Evolutionary conservation across 2,888 invertebrate species (phyloP), one percentile per base, ranked within the genome.

Genomic region (Agrotis clavis): DNA sequence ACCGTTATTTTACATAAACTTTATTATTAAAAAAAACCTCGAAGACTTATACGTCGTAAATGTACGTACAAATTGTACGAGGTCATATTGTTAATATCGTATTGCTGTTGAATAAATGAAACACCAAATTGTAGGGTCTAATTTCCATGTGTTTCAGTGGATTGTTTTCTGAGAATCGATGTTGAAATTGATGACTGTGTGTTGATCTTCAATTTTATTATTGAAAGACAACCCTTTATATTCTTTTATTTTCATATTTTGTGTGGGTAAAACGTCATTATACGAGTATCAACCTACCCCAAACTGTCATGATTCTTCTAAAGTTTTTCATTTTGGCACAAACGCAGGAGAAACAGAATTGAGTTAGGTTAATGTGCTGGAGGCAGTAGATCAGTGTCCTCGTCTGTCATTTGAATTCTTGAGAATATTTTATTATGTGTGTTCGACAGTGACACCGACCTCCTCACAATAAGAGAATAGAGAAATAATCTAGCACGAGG

Each of bases 1-100:
- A 73, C 69, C 45, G 79, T 74, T 82, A 82, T 74, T 82, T 79
- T 57, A 80, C 59, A 48, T 57, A 67, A 82, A 78, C 54, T 82
- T 82, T 67, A 70, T 74, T 82, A 78, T 70, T 82, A 53, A 74
- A 74, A 59, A 74, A 74, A 59, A 59, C 56, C n/a, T 48, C n/a
- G 67, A 53, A 68, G 65, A 41, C 16, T 65, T 67, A 68, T 59
- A 53, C 4, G 47, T 11, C 0, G 57, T 67, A 30, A 62, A 47
- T 70, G 35, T 62, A 63, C 18, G 47, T 71, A 62, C 41, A 79
- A 77, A 68, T 65, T 72, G 21, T 70, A 59, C 14, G 59, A 56
- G 14, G 45, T 41, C 65, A 47, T 66, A 41, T 67, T 56, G 48
- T 79, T 62, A 66, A 69, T 66, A 35, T 65, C 50, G 62, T 59